phyloP scores from a whole-genome alignment of 1,140 invertebrate species.

The Caenorhabditis inopinata region DNA sequence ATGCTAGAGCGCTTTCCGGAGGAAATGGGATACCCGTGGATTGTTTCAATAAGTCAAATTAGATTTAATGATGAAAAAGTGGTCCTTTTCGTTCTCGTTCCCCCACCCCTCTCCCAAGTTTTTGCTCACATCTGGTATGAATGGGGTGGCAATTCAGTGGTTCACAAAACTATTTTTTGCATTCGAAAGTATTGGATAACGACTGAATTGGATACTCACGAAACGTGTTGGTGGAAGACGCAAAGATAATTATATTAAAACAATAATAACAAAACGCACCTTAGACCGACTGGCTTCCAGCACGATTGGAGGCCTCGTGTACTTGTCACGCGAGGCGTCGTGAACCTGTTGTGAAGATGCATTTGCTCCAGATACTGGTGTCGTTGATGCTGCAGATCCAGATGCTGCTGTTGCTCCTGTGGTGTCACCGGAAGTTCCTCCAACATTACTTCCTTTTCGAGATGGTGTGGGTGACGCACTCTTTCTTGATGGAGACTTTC shows the following conservation, averaged over 20 bases:
- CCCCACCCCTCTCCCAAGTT: too few species aligned
- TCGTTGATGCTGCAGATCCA: background rate
- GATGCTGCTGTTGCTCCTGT: background rate
- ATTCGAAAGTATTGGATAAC: too few species aligned
- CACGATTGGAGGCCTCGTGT: constrained; percentile 58
- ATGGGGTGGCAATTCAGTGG: constrained; percentile 7
- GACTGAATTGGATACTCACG: too few species aligned
- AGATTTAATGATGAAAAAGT: too few species aligned
- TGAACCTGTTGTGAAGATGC: constrained; percentile 14
- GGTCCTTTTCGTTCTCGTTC: too few species aligned
- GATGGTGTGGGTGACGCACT: constrained; percentile 6
- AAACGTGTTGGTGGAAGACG: too few species aligned
- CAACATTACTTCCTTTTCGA: background rate
- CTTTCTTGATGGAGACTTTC: constrained; percentile 36
- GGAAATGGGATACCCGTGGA: too few species aligned
- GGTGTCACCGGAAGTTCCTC: background rate
- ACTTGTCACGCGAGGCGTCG: constrained; percentile 37
- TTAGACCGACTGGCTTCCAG: constrained; percentile 57
- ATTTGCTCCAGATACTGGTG: background rate
- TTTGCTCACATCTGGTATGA: constrained; percentile 18
- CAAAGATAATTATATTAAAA: background rate
- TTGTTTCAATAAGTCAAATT: too few species aligned
- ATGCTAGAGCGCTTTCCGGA: too few species aligned
- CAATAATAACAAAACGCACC: constrained; percentile 45
- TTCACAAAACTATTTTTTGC: constrained; percentile 24